Base-by-base conservation (phyloP, 2,113 vertebrate species). In the Xenopus borealis region DNA sequence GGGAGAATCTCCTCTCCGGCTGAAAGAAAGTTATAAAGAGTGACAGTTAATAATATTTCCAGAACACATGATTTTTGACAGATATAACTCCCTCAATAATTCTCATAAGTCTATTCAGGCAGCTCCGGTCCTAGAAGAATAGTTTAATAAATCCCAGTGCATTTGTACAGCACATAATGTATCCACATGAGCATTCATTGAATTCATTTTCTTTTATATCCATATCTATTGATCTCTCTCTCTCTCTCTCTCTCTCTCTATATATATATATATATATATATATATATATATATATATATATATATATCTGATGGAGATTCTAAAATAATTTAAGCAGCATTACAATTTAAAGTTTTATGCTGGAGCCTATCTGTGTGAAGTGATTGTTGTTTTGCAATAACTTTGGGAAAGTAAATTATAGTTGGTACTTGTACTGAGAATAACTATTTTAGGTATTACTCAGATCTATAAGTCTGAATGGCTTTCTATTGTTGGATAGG, bases 21-120 rank as follows among this genome's bases (percentile, higher is more conserved):
- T 12, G 12, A 13, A 67, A 11, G 18, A 23, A 20, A 23, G 69
- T 10, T 61, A 20, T 27, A 47, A 45, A 30, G 5, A 71, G 33
- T 71, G 69, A 71, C 69, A 71, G 69, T 61, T 71, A 71, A 59
- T 57, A 71, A 45, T 61, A 59, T 58, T 61, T 71, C 69, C 19
- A 45, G 69, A 61, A 61, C 12, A 9, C 18, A 19, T 46, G 30
- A 8, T 71, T 71, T 71, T 16, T 59, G 69, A 71, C 69, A 20
- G 44, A 45, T 61, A 59, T 71, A 71, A 20, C n/a, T 59, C 58
- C 17, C 8, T 11, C 53, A 20, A 45, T 59, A 46, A 71, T 71
- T 71, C 55, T 71, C 69, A 59, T 44, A 71, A 45, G 55, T 33
- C 69, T 58, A n/a, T 11, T 14, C 16, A 45, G 55, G 17, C 69